Evolutionary conservation across 2,797 vertebrate species (phyloP), one percentile per base, ranked within the genome.

Genomic region (Sphenodon punctatus): DNA sequence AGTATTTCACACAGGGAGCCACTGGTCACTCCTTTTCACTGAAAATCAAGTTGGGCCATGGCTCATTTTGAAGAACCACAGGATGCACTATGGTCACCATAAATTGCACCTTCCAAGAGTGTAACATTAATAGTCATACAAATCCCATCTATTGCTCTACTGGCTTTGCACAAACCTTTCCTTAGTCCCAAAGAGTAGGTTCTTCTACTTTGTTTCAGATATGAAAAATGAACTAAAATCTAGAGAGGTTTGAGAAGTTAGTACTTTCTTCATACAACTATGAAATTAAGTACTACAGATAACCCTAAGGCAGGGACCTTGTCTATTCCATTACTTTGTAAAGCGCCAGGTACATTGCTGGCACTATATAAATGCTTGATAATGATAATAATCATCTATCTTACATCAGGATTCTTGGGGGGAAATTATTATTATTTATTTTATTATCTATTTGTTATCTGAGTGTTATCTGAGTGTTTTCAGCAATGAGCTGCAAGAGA

Each of bases 401-500:
- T 91, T 92, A 90, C 89, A 91, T 76, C 25, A 82, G 86, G 80
- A 84, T n/a, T 81, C 69, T 84, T 90, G 55, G 69, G 72, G 84
- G 92, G 92, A 78, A 69, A n/a, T n/a, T n/a, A n/a, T n/a, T n/a
- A n/a, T n/a, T n/a, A n/a, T n/a, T n/a, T n/a, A n/a, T n/a, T n/a
- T n/a, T n/a, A n/a, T n/a, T n/a, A n/a, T n/a, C n/a, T n/a, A n/a
- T n/a, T n/a, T n/a, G n/a, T n/a, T n/a, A n/a, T n/a, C n/a, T n/a
- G n/a, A n/a, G n/a, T 91, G 76, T 73, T 87, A 48, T 34, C 88
- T 93, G 87, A 94, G 63, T 65, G 38, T 65, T 85, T 81, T 80
- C 66, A 91, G 91, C 91, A 93, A 93, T 93, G 56, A 80, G 75
- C 78, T 78, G 91, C 77, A 86, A 87, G 87, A 90, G 71, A 82